Percentiles rank a stretch among this genome's conserved stretches.
Conservation (phyloP, 2,888 invertebrate species). For the Crossocerus cetratus region DNA sequence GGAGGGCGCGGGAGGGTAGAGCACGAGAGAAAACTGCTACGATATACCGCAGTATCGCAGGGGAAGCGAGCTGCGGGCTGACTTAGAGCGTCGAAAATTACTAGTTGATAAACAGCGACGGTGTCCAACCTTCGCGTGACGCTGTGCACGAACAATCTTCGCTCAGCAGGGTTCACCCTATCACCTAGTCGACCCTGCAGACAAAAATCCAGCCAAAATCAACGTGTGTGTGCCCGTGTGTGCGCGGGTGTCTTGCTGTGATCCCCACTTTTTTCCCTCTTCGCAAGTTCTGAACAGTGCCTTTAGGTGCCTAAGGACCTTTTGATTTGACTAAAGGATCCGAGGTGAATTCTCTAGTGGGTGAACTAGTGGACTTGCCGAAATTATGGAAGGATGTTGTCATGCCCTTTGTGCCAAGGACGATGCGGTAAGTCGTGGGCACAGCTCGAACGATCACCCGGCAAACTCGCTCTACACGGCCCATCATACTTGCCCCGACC, state of each 20-base stretch:
- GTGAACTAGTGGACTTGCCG: constrained; percentile 5
- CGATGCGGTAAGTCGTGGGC: constrained; percentile 41
- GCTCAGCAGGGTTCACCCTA: constrained; percentile 25
- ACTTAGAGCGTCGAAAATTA: constrained; percentile 45
- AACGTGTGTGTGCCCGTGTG: constrained; percentile 13
- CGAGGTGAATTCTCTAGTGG: background rate
- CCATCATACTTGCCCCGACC: background rate
- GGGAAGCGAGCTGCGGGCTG: constrained; percentile 64
- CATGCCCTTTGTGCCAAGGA: constrained; percentile 43
- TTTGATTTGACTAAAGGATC: too few species aligned
- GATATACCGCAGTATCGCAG: constrained; percentile 70
- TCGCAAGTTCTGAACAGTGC: background rate
- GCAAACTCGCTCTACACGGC: background rate
- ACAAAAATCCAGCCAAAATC: background rate
- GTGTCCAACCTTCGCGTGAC: constrained; percentile 8
- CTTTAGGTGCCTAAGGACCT: too few species aligned
- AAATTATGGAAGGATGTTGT: background rate
- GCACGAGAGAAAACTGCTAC: constrained; percentile 68
- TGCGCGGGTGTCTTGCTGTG: background rate
- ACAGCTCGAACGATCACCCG: background rate
- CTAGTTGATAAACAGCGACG: constrained; percentile 14
- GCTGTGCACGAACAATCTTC: constrained; percentile 7
- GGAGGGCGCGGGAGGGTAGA: constrained; percentile 46
- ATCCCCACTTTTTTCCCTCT: background rate
- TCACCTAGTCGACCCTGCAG: constrained; percentile 1